Conservation (phyloP, 2,797 vertebrate species). For the Eupleurogrammus muticus region DNA sequence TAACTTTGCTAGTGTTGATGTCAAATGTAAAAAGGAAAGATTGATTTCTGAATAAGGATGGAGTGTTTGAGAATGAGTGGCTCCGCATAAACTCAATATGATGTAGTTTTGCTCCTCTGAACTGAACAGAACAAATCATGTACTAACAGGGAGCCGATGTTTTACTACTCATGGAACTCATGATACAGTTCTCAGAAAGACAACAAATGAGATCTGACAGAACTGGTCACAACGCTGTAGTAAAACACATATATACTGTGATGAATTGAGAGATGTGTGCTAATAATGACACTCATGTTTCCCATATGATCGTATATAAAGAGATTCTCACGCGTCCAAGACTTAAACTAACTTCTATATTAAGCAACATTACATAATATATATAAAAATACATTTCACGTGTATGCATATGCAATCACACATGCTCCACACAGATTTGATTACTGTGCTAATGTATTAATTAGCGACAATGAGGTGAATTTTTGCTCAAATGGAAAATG, state of each 20-base stretch:
- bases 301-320: no score
- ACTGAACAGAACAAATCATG: slow-evolving; percentile 1
- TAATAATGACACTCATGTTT: no score
- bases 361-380: no score
- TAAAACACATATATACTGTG: not conserved
- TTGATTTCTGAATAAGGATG: not conserved
- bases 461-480: no score
- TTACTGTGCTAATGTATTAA: no score
- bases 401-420: no score
- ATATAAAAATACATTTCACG: no score
- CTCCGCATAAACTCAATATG: not conserved
- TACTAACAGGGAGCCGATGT: slow-evolving; percentile 3
- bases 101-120: slow-evolving; percentile 12
- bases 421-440: no score
- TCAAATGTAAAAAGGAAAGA: not conserved
- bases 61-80: slow-evolving; percentile 8
- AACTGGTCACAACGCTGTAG: not conserved
- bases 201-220: not conserved
- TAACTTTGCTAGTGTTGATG: not conserved
- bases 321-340: no score
- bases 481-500: no score
- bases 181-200: not conserved
- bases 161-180: not conserved
- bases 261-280: no score
- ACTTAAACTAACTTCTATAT: no score